Evolutionary conservation across 2,113 vertebrate genomes (phyloP).

Genomic region (Aspidoscelis tigris): DNA sequence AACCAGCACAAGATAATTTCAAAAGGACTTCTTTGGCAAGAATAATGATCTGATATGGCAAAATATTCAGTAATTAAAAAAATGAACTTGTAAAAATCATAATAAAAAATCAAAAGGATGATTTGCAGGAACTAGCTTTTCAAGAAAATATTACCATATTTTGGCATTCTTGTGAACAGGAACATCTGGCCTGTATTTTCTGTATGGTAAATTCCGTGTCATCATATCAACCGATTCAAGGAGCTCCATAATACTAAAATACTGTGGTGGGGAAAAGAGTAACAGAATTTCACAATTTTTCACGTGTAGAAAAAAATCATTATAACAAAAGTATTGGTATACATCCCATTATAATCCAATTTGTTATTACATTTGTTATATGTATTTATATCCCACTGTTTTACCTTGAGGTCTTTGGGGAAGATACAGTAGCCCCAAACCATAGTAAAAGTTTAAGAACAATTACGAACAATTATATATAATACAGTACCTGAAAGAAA

Average conservation of each 20-base stretch:
- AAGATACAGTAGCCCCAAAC: no score
- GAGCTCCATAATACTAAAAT: conserved; percentile 96
- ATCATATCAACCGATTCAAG: conserved; percentile 96
- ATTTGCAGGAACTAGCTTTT: conserved; percentile 15
- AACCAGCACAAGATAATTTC: no score
- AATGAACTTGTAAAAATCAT: no score
- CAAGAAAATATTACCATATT: conserved; percentile 79
- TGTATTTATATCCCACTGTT: neutral
- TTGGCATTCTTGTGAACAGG: conserved; percentile 80
- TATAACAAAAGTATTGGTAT: neutral
- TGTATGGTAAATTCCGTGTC: conserved; percentile 94
- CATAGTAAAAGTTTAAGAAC: no score
- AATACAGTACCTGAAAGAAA: no score
- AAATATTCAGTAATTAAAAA: no score
- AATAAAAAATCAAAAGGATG: no score
- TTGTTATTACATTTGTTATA: neutral
- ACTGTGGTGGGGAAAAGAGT: conserved; percentile 75
- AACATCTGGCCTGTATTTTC: conserved; percentile 89
- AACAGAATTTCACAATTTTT: neutral
- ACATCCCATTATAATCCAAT: no score
- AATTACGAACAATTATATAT: no score
- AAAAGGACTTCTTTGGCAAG: no score
- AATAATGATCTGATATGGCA: no score
- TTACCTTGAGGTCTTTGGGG: no score
- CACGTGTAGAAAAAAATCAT: neutral